Conservation (phyloP, 1,140 invertebrate genomes). For the Drosophila ironensis region DNA sequence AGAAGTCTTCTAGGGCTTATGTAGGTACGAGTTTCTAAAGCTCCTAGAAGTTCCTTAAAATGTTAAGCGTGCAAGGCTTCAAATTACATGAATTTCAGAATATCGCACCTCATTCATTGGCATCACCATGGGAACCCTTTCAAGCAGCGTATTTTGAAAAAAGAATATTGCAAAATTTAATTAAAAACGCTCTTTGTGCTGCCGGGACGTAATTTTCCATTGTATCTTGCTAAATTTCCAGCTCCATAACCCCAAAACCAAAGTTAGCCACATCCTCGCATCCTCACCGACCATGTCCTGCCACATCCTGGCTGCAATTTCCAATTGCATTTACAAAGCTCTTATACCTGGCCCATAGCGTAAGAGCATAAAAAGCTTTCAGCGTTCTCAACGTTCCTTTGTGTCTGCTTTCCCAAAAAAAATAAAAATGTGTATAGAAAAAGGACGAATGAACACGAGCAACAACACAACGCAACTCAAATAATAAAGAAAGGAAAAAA, state of each 20-base stretch:
- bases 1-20: no score
- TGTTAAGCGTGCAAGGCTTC: no score
- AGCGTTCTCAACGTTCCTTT: conserved; percentile 74
- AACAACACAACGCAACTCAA: conserved; percentile 30
- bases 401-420: conserved; percentile 64
- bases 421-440: conserved; percentile 17
- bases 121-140: no score
- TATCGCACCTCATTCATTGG: no score
- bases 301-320: conserved; percentile 4
- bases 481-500: conserved; percentile 60
- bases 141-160: background rate
- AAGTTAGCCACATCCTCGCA: background rate
- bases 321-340: conserved; percentile 39
- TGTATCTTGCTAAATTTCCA: no score
- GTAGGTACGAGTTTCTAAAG: no score
- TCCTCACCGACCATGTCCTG: background rate
- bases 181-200: background rate
- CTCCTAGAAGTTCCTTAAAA: no score
- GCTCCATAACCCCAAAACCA: conserved; percentile 5
- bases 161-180: background rate
- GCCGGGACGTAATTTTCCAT: background rate
- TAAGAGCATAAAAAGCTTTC: conserved; percentile 74
- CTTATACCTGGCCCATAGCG: conserved; percentile 47
- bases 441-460: conserved; percentile 25
- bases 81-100: no score